A percentile compares a stretch with the other conserved stretches of the same genome.
phyloP scores from a whole-genome alignment of 2,113 vertebrate species.

The Furnarius figulus region DNA sequence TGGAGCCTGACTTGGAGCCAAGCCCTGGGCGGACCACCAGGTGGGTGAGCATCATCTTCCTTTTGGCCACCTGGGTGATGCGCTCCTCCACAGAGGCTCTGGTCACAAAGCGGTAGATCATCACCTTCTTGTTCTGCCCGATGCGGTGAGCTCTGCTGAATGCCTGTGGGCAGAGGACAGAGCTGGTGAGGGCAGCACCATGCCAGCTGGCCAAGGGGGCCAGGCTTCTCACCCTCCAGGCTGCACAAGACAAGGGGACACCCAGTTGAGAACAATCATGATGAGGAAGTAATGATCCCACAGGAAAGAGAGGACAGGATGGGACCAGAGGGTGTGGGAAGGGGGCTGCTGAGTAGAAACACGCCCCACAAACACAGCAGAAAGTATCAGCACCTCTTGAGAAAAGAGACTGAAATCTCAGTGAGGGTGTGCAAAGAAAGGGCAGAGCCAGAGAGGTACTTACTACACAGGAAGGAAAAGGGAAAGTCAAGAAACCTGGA shows the following conservation, averaged over 20 bases:
- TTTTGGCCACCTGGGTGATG: constrained; percentile 98
- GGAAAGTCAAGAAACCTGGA: constrained; percentile 82
- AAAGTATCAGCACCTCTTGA: neutral
- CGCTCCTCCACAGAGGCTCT: constrained; percentile 94
- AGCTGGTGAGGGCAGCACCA: fast-evolving
- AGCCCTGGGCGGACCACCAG: constrained; percentile 94
- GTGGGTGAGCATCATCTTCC: constrained; percentile 99
- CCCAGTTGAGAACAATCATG: neutral
- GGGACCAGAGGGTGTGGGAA: neutral
- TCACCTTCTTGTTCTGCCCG: constrained; percentile 96
- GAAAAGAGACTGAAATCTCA: neutral
- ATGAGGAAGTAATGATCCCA: neutral
- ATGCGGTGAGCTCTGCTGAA: constrained; percentile 98
- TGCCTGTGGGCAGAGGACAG: constrained; percentile 68
- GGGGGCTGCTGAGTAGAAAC: neutral
- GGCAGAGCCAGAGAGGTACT: neutral
- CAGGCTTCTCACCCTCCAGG: neutral
- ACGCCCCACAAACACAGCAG: neutral
- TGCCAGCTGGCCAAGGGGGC: fast-evolving
- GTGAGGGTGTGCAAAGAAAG: neutral
- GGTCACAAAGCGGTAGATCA: constrained; percentile 99
- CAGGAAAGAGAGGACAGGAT: neutral
- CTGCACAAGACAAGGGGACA: neutral
- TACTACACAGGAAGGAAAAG: neutral
- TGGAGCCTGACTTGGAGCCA: constrained; percentile 96